Evolutionary conservation across 2,888 invertebrate species (phyloP), one percentile per base, ranked within the genome.

Genomic region (Tenthredo amoena): DNA sequence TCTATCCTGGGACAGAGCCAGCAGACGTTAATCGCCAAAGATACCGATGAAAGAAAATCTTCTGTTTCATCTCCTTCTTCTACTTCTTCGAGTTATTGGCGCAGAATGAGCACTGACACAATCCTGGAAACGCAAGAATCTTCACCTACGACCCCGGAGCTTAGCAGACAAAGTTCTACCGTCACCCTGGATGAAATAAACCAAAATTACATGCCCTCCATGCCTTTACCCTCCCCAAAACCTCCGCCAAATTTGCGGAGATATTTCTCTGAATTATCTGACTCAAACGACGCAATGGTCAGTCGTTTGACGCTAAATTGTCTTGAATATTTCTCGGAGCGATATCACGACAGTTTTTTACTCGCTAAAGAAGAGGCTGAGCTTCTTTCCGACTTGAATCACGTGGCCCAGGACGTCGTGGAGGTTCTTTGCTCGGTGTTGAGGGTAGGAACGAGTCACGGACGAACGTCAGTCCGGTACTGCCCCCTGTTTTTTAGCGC

Each of bases 301-400:
- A 85, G 82, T 26, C 81, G 40, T 26, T 21, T 85, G 72, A 65
- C 85, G 2, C 34, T 83, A 15, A 21, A 85, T 65, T 85, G 85
- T 10, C 71, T 85, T 34, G 72, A 85, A 15, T 85, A 85, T 21
- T 85, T 85, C 26, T 47, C 85, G 5, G 40, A 79, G 21, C 65
- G 82, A 21, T 85, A 85, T 34, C 81, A 37, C 9, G 85, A 85
- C 26, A 85, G 85, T 58, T 85, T 37, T 18, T 31, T 79, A 12
- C 81, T 71, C 18, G 82, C 82, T 3, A 81, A 68, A 62, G 85
- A 81, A 21, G 85, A 85, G 81, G 85, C 85, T 7, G 85, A 85
- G 31, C 79, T 85, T 34, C 21, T 81, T 7, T 85, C 82, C 4
- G 85, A 81, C n/a, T 37, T 85, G 55, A 81, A 79, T 71, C 79